Evolutionary conservation across 2,113 vertebrate genomes (phyloP).

Genomic region (Seriola dumerili): DNA sequence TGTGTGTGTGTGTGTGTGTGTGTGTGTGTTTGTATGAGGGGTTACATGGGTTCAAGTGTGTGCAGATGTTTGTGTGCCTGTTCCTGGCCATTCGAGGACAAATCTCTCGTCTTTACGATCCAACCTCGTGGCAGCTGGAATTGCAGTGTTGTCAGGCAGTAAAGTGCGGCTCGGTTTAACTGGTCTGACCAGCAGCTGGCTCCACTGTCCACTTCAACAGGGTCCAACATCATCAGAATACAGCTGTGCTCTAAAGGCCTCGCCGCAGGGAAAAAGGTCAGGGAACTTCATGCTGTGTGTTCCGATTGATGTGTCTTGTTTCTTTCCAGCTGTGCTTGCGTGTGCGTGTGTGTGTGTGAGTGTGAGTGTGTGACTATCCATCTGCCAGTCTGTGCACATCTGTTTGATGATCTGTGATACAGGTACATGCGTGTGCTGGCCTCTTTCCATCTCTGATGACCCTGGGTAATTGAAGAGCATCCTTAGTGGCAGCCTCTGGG

Average conservation of each 20-base stretch:
- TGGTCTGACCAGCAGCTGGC: conserved; percentile 23
- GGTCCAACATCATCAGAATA: conserved; percentile 42
- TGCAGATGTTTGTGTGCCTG: conserved; percentile 13
- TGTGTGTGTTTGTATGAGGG: conserved; percentile 10
- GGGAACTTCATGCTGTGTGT: conserved; percentile 35
- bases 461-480: conserved; percentile 63
- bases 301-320: conserved; percentile 33
- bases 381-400: conserved; percentile 19
- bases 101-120: conserved; percentile 40
- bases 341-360: neutral
- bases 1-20: conserved; percentile 22
- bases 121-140: conserved; percentile 26
- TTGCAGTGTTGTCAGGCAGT: conserved; percentile 33
- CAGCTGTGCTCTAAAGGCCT: conserved; percentile 55
- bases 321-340: conserved; percentile 24
- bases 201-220: conserved; percentile 22
- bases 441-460: conserved; percentile 40
- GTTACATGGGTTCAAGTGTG: conserved; percentile 25
- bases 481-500: conserved; percentile 55
- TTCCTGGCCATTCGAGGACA: conserved; percentile 18
- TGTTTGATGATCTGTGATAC: conserved; percentile 39
- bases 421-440: conserved; percentile 6
- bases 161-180: conserved; percentile 43
- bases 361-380: neutral
- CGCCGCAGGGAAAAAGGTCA: conserved; percentile 47